Percentiles rank a stretch among this genome's conserved stretches.
Conservation (phyloP, 92 coral and sea anemone genomes). For the Pocillopora meandrina region DNA sequence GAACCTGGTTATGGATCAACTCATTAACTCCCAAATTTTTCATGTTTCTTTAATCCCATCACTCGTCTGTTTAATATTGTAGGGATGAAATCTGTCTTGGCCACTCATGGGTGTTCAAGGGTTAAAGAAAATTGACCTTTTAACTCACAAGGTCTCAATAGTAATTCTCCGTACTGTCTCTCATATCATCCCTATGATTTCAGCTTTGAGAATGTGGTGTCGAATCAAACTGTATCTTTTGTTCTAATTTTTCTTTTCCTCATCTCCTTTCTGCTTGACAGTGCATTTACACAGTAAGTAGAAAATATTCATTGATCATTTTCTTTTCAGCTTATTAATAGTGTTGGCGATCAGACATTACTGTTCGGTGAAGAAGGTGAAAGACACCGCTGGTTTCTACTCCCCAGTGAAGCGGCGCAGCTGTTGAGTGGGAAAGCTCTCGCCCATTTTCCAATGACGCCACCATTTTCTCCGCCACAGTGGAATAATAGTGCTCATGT, state of each 20-base stretch:
- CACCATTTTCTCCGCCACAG: slow-evolving; percentile 80
- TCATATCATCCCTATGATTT: too few relatives aligned
- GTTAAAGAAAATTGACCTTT: too few relatives aligned
- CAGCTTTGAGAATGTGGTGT: background rate
- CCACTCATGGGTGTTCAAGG: too few relatives aligned
- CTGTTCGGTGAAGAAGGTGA: slow-evolving; percentile 89
- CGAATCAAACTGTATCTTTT: background rate
- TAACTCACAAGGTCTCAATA: too few relatives aligned
- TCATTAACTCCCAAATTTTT: too few relatives aligned
- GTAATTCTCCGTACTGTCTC: too few relatives aligned
- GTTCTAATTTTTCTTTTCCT: background rate
- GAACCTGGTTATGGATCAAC: too few relatives aligned
- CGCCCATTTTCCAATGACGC: slow-evolving; percentile 59
- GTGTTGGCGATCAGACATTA: slow-evolving; percentile 83
- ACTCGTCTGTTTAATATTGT: too few relatives aligned
- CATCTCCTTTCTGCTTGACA: too few relatives aligned
- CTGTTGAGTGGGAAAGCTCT: slow-evolving; percentile 63
- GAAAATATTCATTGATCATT: background rate
- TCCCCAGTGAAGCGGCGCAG: slow-evolving; percentile 91
- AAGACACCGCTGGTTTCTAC: slow-evolving; percentile 85
- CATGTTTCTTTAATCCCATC: too few relatives aligned
- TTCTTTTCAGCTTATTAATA: slow-evolving; percentile 51
- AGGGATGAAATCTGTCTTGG: too few relatives aligned
- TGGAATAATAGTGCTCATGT: slow-evolving; percentile 43
- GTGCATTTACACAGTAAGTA: too few relatives aligned